Evolutionary conservation across 2,797 vertebrate genomes (phyloP).

Genomic region (Gallirallus australis): DNA sequence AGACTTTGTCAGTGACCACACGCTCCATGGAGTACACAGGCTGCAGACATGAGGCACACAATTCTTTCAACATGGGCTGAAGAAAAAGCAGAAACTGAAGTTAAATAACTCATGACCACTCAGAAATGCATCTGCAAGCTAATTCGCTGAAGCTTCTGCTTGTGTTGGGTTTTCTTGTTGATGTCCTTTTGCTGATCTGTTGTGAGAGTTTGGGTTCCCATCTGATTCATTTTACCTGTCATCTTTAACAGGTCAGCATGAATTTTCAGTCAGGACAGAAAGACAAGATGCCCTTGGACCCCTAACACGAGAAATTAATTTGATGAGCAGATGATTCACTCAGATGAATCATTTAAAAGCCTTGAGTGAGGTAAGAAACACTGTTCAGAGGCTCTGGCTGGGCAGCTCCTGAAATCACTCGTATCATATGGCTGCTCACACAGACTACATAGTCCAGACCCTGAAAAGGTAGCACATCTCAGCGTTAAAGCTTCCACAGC

Average conservation of each 20-base stretch:
- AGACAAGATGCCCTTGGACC: neutral
- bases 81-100: constrained; percentile 63
- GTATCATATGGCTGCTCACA: neutral
- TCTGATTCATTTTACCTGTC: neutral
- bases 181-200: neutral
- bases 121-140: neutral
- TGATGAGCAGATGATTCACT: neutral
- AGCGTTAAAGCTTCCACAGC: neutral
- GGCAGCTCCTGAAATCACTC: neutral
- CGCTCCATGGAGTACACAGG: constrained; percentile 85
- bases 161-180: neutral
- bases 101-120: neutral
- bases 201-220: neutral
- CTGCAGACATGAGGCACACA: constrained; percentile 81
- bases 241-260: neutral
- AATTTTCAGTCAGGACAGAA: neutral
- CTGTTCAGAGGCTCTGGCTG: neutral
- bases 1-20: constrained; percentile 78
- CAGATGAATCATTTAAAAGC: neutral
- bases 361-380: neutral
- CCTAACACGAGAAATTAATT: neutral
- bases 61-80: constrained; percentile 76
- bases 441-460: neutral
- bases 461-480: neutral
- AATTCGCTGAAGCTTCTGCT: neutral